Evolutionary conservation across 2,888 invertebrate genomes (phyloP), one percentile per base, ranked within the genome.

Genomic region (Kryphioiulus occultus): DNA sequence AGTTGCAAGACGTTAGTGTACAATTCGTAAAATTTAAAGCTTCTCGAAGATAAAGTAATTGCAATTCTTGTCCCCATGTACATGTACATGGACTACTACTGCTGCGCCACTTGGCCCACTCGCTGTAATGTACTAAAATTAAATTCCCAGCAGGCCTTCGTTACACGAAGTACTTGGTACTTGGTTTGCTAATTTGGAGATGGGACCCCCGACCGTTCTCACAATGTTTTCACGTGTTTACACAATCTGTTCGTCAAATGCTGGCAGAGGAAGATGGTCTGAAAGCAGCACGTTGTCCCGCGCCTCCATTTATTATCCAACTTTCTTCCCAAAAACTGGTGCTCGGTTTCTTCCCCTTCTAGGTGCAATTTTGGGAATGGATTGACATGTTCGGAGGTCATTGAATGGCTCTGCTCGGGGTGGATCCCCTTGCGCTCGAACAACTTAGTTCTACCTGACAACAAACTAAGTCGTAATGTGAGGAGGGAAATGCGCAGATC

Each of bases 371-470:
- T 53, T 19, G 19, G 53, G 53, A 53, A 53, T 19, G 53, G n/a
- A 53, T 53, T 53, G 53, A 53, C 53, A 53, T 53, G 53, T 53
- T 53, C 53, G 53, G 53, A 53, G 53, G 53, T 53, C 53, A 53
- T 19, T 53, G 53, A 53, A 53, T 53, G 53, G 53, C 53, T 47
- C n/a, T n/a, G n/a, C n/a, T 2, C n/a, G 19, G 53, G 53, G 53
- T 53, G 53, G 53, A 53, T 53, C 53, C 53, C n/a, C 53, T 53
- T 53, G 4, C 53, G 4, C 17, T 5, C 19, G 1, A 19, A 53
- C 53, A 53, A 53, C 19, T 53, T 53, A 4, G 17, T 53, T 19
- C 19, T 53, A 53, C 53, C 53, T 53, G 53, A 53, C 53, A 53
- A 53, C 53, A 53, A 53, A 53, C 53, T 35, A 53, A 17, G 17